Base-by-base conservation (phyloP, 2,113 vertebrate genomes). In the Procavia capensis region DNA sequence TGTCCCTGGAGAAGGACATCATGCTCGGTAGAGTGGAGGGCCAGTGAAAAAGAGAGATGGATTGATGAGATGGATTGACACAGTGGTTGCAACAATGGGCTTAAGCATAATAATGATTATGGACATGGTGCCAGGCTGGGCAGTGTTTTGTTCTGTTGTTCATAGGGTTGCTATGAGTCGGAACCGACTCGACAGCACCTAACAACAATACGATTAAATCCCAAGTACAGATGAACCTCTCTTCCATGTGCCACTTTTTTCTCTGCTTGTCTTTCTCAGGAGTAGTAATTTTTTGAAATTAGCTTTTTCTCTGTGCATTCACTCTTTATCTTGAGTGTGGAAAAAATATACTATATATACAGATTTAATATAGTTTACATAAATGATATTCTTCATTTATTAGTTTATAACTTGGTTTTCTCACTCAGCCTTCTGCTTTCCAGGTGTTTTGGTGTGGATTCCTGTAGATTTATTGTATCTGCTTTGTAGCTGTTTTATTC, bases 231-330 rank as follows among this genome's bases (percentile, higher is more conserved):
- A 13, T 94, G 83, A 84, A 54, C 39, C 13, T 41, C 4, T 68
- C 34, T 27, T 25, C 57, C 41, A 47, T 57, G 57, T 61, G 25
- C 14, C 4, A 31, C 8, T 27, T 16, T 20, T 83, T 24, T 76
- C 34, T 41, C 14, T 57, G 29, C 27, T 39, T 4, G 19, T 11
- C 85, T 47, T 85, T 41, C n/a, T 94, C 29, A 79, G 63, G 74
- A 91, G 24, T 91, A 54, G 80, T 20, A n/a, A 24, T 74, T 72
- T 70, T 91, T 41, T 85, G 81, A 94, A 90, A 94, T 90, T 59
- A 85, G 72, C 36, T 70, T 70, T 34, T 79, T 79, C n/a, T 94
- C 72, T 50, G 79, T 63, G 14, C 39, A 70, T 79, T 90, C 19
- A n/a, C 9, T 50, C 47, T 39, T 90, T 79, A 79, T 61, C 61